These are phyloP conservation scores for Sminthopsis crassicaudata DNA, from an alignment of 2,113 vertebrate genomes.

Conservation along the genomic window DNA sequence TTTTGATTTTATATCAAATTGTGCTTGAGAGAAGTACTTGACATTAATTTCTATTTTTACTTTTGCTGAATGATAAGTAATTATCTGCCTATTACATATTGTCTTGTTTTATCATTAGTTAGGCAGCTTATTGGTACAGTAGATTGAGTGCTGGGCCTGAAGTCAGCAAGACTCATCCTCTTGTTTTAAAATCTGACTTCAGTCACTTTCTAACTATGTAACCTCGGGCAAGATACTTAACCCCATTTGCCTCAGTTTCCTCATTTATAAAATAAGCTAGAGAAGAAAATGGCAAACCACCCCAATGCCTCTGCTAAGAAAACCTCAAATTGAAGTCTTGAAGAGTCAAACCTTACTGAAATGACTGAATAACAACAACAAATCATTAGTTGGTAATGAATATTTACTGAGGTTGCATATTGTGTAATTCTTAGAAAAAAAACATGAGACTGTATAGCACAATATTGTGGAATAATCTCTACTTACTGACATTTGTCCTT, in stretches of 20 bases:
- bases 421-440: not conserved
- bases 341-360: not conserved
- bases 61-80: constrained; percentile 16
- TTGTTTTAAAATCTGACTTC: not conserved
- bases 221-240: not conserved
- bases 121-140: not conserved
- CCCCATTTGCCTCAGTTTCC: not conserved
- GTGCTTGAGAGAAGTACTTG: not conserved
- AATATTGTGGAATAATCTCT: not conserved
- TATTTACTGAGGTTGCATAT: constrained; percentile 16
- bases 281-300: not conserved
- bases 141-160: not conserved
- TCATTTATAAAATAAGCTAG: not conserved
- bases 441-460: not conserved
- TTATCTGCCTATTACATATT: constrained; percentile 39
- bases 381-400: not conserved
- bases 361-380: not conserved
- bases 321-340: not conserved
- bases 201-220: not conserved
- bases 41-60: not conserved
- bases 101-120: constrained; percentile 16
- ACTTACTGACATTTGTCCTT: not conserved
- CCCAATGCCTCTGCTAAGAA: no score
- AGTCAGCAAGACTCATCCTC: not conserved
- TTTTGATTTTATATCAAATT: constrained; percentile 38